Evolutionary conservation across 2,113 vertebrate genomes (phyloP).

Genomic region (Pycnonotus jocosus): DNA sequence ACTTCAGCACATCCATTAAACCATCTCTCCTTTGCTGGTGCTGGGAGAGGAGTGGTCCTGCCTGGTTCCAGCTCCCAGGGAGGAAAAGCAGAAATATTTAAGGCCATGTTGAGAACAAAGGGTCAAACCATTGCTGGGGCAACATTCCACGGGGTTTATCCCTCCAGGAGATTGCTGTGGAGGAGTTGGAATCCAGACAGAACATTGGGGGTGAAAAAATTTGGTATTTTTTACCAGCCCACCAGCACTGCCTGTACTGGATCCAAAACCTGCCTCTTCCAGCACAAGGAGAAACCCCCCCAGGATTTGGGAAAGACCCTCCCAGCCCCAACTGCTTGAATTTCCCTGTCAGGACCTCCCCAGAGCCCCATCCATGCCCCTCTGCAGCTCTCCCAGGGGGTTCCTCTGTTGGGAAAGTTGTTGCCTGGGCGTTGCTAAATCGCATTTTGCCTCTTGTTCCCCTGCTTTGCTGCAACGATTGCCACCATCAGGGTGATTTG

Average conservation of each 20-base stretch:
- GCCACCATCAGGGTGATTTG: not conserved
- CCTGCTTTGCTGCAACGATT: not conserved
- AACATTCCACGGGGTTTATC: not conserved
- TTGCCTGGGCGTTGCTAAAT: not conserved
- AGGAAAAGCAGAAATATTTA: not conserved
- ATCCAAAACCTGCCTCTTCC: not conserved
- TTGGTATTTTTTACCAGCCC: rapidly evolving
- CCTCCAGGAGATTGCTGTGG: not conserved
- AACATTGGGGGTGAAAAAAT: rapidly evolving
- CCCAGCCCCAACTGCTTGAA: not conserved
- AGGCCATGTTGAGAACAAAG: not conserved
- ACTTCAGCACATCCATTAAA: not conserved
- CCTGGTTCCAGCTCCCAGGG: not conserved
- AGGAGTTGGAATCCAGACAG: not conserved
- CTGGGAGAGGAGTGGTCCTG: not conserved
- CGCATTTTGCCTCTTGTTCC: not conserved
- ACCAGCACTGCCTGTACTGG: not conserved
- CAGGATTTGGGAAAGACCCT: not conserved
- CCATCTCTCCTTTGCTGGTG: not conserved
- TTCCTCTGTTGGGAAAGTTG: not conserved
- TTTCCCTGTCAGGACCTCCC: not conserved
- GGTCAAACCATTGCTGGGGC: not conserved
- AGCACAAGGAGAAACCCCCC: not conserved
- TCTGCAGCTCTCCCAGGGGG: not conserved
- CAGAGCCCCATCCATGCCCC: rapidly evolving